Base-by-base conservation (phyloP, 2,797 vertebrate species). In the Cyclura pinguis region DNA sequence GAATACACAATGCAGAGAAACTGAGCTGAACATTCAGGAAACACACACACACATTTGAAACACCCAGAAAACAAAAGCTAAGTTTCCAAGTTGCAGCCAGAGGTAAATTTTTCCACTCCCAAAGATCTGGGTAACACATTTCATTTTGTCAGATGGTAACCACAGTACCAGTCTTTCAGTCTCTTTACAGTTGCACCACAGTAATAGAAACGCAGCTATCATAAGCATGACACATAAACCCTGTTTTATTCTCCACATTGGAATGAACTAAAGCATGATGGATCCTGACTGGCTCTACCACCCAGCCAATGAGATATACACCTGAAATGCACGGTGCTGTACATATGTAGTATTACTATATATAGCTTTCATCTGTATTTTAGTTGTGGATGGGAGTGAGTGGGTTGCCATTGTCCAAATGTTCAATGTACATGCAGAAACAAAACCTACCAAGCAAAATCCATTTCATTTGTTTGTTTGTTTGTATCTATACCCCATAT, bases 1-100 rank as follows among this genome's bases (percentile, higher is more conserved):
- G 80, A 89, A 87, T 69, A n/a, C 13, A 84, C 91, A 93, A 72
- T 10, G 22, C 38, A 50, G 80, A 77, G 50, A 91, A 84, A 29
- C 57, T 20, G 91, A n/a, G 47, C 14, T 38, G 88, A 62, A 84
- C 73, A 80, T 85, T 93, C 88, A 92, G 1, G 38, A 93, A 77
- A 6, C 1, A 88, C 0, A 3, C 0, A 80, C 13, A 62, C 62
- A 86, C 14, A 50, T 67, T 62, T 78, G 32, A 69, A 84, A 32
- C 29, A 69, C 38, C 50, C 14, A 59, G 12, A 57, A 67, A 62
- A 87, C 9, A 38, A 20, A 35, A 89, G 57, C 47, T 86, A 22
- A 87, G 89, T 80, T 67, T 4, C 27, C 47, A 87, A 57, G 2
- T 18, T 78, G 29, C 42, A 27, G 59, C 16, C 57, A 35, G 9